These are phyloP conservation scores for Bos taurus DNA, from an alignment of 2,113 vertebrate genomes.

Conservation along the genomic window ARS-UCD2.0 NC_037351.1:51963501-51964000, in stretches of 20 bases:
- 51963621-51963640: neutral
- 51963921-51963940: neutral
- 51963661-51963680: neutral
- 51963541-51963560: constrained; percentile 61
- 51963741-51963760: neutral
- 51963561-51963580: constrained; percentile 56
- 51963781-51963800: neutral
- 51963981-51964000: neutral
- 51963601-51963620: constrained; percentile 41
- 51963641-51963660: neutral
- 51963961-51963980: neutral
- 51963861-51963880: neutral
- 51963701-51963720: neutral
- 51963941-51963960: neutral
- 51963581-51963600: constrained; percentile 56
- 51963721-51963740: neutral
- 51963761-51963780: neutral
- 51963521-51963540: constrained; percentile 70
- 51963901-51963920: neutral
- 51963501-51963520: constrained; percentile 60
- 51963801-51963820: neutral
- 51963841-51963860: neutral
- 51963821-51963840: neutral
- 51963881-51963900: neutral
- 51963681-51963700: constrained; percentile 16